Evolutionary conservation across 2,113 vertebrate species (phyloP).

Genomic region (Erpornis zantholeuca): DNA sequence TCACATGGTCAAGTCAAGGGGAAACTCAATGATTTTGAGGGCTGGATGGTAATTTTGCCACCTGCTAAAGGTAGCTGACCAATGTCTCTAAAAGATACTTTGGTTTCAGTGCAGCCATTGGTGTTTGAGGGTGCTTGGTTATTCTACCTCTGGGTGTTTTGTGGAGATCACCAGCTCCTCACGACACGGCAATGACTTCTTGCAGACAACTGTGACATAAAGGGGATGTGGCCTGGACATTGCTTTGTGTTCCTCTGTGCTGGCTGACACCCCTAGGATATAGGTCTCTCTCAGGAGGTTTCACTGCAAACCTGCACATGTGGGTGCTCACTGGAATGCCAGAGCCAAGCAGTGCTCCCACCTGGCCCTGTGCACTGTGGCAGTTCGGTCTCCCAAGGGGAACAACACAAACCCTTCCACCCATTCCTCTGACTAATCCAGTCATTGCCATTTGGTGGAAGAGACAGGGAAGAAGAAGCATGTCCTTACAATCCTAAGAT

Average conservation of each 20-base stretch:
- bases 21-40: neutral
- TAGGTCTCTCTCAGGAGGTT: neutral
- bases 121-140: neutral
- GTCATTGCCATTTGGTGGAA: neutral
- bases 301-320: neutral
- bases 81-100: neutral
- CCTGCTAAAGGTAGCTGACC: neutral
- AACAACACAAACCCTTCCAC: neutral
- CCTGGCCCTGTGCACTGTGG: fast-evolving
- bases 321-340: neutral
- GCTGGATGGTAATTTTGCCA: neutral
- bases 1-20: neutral
- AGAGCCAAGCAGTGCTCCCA: neutral
- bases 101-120: neutral
- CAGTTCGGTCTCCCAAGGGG: neutral
- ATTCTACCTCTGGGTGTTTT: neutral
- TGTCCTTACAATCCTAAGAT: neutral
- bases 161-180: neutral
- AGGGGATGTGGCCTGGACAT: neutral
- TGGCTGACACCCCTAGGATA: neutral
- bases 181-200: neutral
- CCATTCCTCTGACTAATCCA: neutral
- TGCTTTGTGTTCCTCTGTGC: neutral
- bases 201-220: neutral
- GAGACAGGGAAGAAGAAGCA: neutral